Conservation (phyloP, 2,888 invertebrate genomes). For the Aquatica leii region DNA sequence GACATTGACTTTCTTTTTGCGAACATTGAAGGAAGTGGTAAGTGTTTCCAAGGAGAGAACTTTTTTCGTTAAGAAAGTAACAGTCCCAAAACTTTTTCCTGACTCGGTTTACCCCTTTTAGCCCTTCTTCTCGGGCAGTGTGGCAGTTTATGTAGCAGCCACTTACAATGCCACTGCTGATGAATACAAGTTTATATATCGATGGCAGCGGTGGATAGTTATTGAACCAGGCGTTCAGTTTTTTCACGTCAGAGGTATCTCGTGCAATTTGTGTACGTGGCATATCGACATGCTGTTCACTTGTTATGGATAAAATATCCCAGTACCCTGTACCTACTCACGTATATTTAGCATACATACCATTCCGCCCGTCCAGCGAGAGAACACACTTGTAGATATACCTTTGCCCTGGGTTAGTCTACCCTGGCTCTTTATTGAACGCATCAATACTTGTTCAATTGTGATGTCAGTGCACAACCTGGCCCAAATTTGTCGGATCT, state of each 20-base stretch:
- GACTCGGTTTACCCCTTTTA: constrained; percentile 16
- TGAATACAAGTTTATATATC: neutral
- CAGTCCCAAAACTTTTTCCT: constrained; percentile 19
- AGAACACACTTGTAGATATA: constrained; percentile 32
- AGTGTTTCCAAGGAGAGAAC: constrained; percentile 18
- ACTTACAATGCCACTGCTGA: constrained; percentile 35
- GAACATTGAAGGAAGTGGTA: constrained; percentile 25
- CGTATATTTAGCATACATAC: constrained; percentile 9
- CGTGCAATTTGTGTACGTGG: neutral
- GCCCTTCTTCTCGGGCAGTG: constrained; percentile 23
- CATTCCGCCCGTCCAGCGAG: constrained; percentile 39
- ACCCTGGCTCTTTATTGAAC: constrained; percentile 23
- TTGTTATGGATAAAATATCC: constrained; percentile 12
- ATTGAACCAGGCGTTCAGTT: neutral
- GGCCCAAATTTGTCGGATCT: too few species aligned
- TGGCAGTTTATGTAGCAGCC: constrained; percentile 36
- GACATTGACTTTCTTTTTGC: neutral
- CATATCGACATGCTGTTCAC: constrained; percentile 27
- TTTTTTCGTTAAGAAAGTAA: constrained; percentile 23
- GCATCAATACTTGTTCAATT: too few species aligned
- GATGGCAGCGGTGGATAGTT: neutral
- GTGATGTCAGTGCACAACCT: too few species aligned
- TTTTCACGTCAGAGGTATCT: constrained; percentile 4
- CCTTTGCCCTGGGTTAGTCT: constrained; percentile 38
- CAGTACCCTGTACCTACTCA: constrained; percentile 39